Evolutionary conservation across 2,113 vertebrate species (phyloP).

Genomic region (Bolborhynchus lineola): DNA sequence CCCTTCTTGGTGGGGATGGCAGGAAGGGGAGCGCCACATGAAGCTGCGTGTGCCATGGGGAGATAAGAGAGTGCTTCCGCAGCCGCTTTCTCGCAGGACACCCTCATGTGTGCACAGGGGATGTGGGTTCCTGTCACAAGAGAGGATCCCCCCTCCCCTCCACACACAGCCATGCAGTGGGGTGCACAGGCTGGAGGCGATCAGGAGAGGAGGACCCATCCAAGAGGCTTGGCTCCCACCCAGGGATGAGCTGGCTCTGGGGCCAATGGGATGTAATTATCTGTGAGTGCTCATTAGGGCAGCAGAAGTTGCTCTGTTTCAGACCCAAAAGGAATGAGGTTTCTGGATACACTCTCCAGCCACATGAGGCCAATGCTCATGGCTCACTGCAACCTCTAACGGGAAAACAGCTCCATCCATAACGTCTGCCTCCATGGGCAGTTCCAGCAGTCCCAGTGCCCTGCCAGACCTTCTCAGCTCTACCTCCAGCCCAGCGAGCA

Average conservation of each 20-base stretch:
- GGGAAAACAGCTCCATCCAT: neutral
- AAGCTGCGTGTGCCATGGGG: neutral
- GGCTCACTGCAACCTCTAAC: neutral
- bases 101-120: fast-evolving
- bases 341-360: neutral
- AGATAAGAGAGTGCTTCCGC: neutral
- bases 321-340: neutral
- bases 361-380: neutral
- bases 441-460: neutral
- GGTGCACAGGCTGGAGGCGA: fast-evolving
- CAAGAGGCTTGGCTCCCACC: neutral
- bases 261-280: neutral
- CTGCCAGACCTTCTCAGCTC: neutral
- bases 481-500: neutral
- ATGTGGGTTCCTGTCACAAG: neutral
- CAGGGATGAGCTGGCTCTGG: neutral
- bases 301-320: neutral
- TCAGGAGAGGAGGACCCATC: neutral
- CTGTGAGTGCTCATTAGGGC: neutral
- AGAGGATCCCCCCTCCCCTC: neutral
- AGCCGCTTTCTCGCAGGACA: fast-evolving
- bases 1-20: neutral
- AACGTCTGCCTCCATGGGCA: neutral
- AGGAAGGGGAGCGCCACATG: constrained; percentile 13
- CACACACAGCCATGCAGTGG: fast-evolving